Conservation (phyloP, 2,113 vertebrate genomes). For the Hemibagrus wyckioides region DNA sequence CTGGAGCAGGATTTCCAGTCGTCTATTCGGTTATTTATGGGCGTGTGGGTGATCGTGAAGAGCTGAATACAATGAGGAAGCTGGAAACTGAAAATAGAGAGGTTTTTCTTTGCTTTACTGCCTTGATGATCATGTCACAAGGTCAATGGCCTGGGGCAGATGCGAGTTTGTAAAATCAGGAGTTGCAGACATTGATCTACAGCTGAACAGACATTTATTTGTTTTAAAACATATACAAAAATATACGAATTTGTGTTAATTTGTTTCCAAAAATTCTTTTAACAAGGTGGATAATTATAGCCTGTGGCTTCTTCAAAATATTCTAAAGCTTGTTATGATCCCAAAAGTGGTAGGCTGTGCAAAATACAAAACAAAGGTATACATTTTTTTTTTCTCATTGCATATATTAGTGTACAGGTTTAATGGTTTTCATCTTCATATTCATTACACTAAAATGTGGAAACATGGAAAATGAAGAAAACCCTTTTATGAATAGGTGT, state of each 20-base stretch:
- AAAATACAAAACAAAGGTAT: background rate
- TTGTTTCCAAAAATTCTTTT: background rate
- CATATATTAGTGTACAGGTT: background rate
- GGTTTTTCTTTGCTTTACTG: background rate
- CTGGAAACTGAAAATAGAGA: background rate
- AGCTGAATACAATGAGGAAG: background rate
- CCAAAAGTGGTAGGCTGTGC: background rate
- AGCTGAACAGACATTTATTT: background rate
- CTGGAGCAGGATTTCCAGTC: background rate
- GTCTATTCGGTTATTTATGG: constrained; percentile 2
- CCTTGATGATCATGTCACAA: background rate
- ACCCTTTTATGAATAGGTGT: background rate
- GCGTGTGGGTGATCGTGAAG: background rate
- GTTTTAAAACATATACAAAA: background rate
- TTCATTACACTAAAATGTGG: background rate
- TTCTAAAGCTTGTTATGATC: background rate
- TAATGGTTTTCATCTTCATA: background rate
- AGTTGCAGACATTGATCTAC: background rate
- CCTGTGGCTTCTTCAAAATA: background rate
- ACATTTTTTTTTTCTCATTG: background rate
- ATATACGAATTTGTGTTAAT: background rate
- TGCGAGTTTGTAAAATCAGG: background rate
- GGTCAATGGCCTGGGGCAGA: background rate
- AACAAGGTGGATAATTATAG: background rate
- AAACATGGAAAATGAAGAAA: background rate